A percentile compares a stretch with the other conserved stretches of the same genome.
Evolutionary conservation across 2,888 invertebrate genomes (phyloP).

Genomic region (Dasypogon diadema): DNA sequence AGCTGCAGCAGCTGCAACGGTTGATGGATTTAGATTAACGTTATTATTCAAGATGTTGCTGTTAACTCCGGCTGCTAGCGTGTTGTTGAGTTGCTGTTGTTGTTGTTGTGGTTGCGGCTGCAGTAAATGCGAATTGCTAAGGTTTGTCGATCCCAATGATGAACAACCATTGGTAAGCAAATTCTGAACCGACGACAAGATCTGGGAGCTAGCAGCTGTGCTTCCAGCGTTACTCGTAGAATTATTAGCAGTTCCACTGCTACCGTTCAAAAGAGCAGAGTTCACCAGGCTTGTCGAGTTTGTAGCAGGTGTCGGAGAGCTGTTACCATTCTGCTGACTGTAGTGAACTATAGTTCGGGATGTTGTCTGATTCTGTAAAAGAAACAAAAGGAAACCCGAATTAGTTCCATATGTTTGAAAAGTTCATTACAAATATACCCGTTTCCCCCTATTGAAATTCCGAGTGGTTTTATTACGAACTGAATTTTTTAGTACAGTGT

Average conservation of each 20-base stretch:
- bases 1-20: slow-evolving; percentile 55
- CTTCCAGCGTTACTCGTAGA: neutral
- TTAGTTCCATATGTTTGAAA: neutral
- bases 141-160: neutral
- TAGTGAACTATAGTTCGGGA: slow-evolving; percentile 57
- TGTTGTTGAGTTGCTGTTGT: slow-evolving; percentile 39
- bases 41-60: slow-evolving; percentile 57
- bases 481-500: neutral
- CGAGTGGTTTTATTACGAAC: slow-evolving; percentile 5
- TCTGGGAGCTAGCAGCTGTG: slow-evolving; percentile 6
- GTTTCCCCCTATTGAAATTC: slow-evolving; percentile 10
- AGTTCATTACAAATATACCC: neutral
- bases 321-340: slow-evolving; percentile 42
- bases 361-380: slow-evolving; percentile 58
- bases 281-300: slow-evolving; percentile 39
- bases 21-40: slow-evolving; percentile 56
- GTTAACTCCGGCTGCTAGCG: slow-evolving; percentile 17
- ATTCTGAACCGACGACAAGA: slow-evolving; percentile 20
- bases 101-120: slow-evolving; percentile 47
- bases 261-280: slow-evolving; percentile 23
- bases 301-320: slow-evolving; percentile 46
- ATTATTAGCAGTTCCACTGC: neutral
- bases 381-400: too few relatives aligned
- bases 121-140: slow-evolving; percentile 4
- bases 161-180: neutral